Conservation (phyloP, 2,888 invertebrate genomes). For the Latrodectus elegans region DNA sequence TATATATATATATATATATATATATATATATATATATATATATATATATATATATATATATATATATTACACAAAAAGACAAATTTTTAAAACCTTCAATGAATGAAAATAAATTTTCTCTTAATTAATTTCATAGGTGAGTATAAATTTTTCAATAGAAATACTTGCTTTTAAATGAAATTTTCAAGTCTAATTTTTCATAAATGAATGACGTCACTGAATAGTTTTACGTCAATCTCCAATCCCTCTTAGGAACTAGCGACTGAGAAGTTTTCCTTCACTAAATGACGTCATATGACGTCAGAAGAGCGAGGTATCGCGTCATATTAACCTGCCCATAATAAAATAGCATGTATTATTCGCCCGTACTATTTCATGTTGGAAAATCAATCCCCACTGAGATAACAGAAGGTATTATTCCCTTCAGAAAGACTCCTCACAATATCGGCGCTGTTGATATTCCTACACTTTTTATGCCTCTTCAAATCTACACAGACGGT, state of each 20-base stretch:
- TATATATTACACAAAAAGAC: too few species aligned
- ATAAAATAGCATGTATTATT: conserved; percentile 17
- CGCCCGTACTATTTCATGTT: conserved; percentile 11
- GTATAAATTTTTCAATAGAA: neutral
- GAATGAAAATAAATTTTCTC: neutral
- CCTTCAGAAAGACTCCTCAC: too few species aligned
- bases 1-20: too few species aligned
- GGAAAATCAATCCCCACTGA: conserved; percentile 34
- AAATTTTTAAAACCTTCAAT: too few species aligned
- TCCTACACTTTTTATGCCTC: too few species aligned
- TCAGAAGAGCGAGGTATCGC: conserved; percentile 37
- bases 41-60: too few species aligned
- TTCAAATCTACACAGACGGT: too few species aligned
- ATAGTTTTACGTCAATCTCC: conserved; percentile 55
- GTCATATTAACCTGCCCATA: conserved; percentile 47
- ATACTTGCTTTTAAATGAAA: conserved; percentile 5
- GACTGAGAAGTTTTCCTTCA: conserved; percentile 44
- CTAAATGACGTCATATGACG: conserved; percentile 63
- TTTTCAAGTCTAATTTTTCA: conserved; percentile 36
- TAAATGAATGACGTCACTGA: conserved; percentile 51
- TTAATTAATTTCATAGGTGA: conserved; percentile 3
- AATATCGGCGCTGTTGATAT: too few species aligned
- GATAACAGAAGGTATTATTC: conserved; percentile 5
- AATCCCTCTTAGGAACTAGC: conserved; percentile 42
- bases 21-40: too few species aligned